Conservation (phyloP, 2,888 invertebrate species). For the Terebella lapidaria region DNA sequence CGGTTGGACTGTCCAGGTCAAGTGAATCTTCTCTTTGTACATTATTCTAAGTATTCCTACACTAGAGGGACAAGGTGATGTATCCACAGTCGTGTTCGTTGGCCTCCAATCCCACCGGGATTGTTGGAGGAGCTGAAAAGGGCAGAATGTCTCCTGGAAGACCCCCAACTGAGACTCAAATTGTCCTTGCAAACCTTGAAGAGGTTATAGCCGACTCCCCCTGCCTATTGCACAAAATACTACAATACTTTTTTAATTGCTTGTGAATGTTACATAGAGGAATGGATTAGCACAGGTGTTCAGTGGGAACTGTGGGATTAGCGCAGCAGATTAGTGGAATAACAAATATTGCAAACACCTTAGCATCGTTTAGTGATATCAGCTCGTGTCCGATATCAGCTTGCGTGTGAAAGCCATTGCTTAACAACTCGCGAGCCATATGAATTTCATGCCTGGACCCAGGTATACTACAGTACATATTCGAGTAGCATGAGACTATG, state of each 20-base stretch:
- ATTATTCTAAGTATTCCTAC: no score
- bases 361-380: conserved; percentile 90
- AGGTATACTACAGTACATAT: conserved; percentile 97
- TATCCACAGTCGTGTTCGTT: no score
- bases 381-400: conserved; percentile 86
- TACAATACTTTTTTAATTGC: no score
- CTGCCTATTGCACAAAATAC: no score
- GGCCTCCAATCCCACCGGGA: no score
- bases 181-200: conserved; percentile 32
- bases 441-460: conserved; percentile 93
- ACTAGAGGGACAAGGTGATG: no score
- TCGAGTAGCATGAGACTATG: conserved; percentile 90
- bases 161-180: conserved; percentile 16
- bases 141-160: conserved; percentile 13
- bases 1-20: no score
- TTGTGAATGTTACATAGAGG: conserved; percentile 93
- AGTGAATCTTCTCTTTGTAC: no score
- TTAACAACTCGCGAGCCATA: conserved; percentile 94
- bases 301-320: no score
- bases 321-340: conserved; percentile 93
- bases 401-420: conserved; percentile 93
- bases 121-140: conserved; percentile 15
- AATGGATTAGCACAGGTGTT: conserved; percentile 98
- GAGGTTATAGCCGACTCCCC: no score
- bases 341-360: conserved; percentile 90